phyloP scores from a whole-genome alignment of 2,888 invertebrate species.

The Campoplex capitator region DNA sequence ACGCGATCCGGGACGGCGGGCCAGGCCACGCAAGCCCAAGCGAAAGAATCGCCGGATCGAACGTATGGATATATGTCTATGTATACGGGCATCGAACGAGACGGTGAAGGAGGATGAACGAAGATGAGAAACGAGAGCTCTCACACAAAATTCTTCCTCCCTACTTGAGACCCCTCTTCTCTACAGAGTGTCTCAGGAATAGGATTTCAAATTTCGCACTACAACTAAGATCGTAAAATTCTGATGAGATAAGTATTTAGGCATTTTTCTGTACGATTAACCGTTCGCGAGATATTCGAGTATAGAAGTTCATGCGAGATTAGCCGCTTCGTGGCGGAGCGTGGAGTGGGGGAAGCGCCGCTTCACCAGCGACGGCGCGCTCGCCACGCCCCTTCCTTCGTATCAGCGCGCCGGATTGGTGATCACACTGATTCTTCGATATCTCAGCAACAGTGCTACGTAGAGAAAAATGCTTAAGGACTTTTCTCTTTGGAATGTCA shows the following conservation, averaged over 20 bases:
- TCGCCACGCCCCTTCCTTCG: background rate
- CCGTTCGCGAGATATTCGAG: background rate
- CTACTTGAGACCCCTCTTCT: background rate
- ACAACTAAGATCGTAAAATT: background rate
- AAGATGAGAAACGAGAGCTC: slow-evolving; percentile 56
- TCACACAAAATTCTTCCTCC: slow-evolving; percentile 34
- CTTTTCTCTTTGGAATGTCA: background rate
- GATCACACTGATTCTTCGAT: background rate
- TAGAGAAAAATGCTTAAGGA: background rate
- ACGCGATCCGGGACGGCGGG: slow-evolving; percentile 15
- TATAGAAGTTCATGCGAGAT: no score
- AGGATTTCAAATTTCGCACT: background rate
- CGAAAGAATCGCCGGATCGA: slow-evolving; percentile 29
- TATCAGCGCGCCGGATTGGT: background rate
- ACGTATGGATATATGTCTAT: slow-evolving; percentile 8
- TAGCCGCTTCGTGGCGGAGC: background rate
- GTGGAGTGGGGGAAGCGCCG: background rate
- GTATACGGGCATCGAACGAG: slow-evolving; percentile 3
- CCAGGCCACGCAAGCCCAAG: slow-evolving; percentile 36
- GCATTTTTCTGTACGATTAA: background rate
- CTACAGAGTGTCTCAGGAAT: background rate
- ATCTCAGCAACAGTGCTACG: background rate
- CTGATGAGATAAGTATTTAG: background rate
- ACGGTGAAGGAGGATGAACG: slow-evolving; percentile 30
- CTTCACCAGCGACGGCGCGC: background rate